These are phyloP conservation scores for Eurytoma adleriae DNA, from an alignment of 2,888 invertebrate genomes.

Conservation along the genomic window DNA sequence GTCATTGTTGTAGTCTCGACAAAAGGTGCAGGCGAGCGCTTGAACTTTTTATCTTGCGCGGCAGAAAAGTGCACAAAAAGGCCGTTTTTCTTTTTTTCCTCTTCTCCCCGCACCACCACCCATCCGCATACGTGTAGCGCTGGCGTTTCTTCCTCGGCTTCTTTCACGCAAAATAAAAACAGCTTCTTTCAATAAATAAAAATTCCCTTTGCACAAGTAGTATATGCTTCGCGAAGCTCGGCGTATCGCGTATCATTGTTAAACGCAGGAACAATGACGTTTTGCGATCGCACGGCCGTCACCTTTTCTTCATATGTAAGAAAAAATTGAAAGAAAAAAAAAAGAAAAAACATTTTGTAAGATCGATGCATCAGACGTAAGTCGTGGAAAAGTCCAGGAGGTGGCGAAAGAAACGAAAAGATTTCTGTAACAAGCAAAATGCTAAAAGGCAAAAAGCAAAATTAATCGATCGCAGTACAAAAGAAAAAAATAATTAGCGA, in stretches of 20 bases:
- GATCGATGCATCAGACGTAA: background rate
- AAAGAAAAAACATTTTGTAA: background rate
- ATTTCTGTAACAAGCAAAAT: background rate
- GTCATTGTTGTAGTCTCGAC: conserved; percentile 25
- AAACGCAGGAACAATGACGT: background rate
- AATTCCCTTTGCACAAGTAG: conserved; percentile 1
- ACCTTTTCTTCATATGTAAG: background rate
- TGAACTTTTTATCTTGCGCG: conserved; percentile 32
- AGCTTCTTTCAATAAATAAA: conserved; percentile 21
- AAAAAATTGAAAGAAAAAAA: background rate
- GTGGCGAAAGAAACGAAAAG: background rate
- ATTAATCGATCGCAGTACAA: background rate
- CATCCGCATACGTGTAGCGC: background rate
- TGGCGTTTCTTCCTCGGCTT: background rate
- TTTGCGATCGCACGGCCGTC: background rate
- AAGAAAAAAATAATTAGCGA: conserved; percentile 25
- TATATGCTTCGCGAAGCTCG: background rate
- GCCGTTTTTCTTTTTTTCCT: background rate
- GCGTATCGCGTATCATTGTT: background rate
- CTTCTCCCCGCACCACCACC: background rate
- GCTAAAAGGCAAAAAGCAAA: background rate
- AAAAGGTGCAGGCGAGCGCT: conserved; percentile 21
- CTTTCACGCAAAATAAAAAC: conserved; percentile 1
- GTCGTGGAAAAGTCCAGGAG: background rate
- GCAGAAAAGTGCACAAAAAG: conserved; percentile 26